Evolutionary conservation across 92 coral and sea anemone genomes (phyloP), one percentile per base, ranked within the genome.

Genomic region (Zoanthus sociatus): DNA sequence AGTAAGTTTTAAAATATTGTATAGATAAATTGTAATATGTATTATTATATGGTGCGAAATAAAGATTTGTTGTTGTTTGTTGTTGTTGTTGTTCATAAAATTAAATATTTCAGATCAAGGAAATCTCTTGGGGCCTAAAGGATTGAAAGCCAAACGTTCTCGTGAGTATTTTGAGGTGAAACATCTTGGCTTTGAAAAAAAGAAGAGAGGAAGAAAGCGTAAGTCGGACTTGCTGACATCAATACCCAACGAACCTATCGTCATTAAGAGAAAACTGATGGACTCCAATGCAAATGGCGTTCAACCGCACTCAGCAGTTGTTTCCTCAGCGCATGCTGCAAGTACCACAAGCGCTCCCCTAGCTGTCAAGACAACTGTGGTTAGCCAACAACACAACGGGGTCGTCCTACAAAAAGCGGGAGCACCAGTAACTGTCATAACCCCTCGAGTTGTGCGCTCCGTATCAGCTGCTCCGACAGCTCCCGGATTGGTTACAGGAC

Each of bases 121-220:
- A 56, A 97, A 97, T 88, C 89, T 97, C 7, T 96, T 95, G 84
- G 99, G 99, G 13, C 99, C 99, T 5, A 97, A 97, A 87, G 99
- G 99, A 53, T 86, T 97, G 76, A 97, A 97, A 78, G 99, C 99
- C 48, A 97, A 97, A 75, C 94, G 99, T 56, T 95, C 99, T n/a
- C 93, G 99, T 21, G 99, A 97, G 66, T 97, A 97, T 86, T 97
- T 97, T 73, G 99, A 97, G 79, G 98, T 96, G 30, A 97, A 97
- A 50, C 99, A 97, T 86, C 95, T 97, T 21, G 99, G 99, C 15
- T 90, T 93, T 71, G 99, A 97, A 88, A 97, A 97, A 82, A 97
- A 97, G 90, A 97, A 93, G 77, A 94, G 99, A 9, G 99, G 99
- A 50, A 90, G 98, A 81, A 93, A 93, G 72, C 94, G 98, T 3